These are phyloP conservation scores for Hoplodrina blanda DNA, from an alignment of 2,888 invertebrate species.

Conservation along the genomic window DNA sequence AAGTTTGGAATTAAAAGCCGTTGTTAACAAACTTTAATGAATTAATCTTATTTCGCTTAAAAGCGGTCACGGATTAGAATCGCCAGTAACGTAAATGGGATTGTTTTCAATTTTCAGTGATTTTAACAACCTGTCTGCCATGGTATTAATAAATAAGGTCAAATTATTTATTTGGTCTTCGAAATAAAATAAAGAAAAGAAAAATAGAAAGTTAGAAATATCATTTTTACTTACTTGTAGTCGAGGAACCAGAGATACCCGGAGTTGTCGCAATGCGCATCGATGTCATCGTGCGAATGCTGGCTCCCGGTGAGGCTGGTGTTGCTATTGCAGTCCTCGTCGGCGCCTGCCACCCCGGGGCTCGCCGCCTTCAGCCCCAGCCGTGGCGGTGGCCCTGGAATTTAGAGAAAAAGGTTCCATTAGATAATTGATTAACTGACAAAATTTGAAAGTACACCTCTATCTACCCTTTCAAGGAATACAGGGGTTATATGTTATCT, in stretches of 20 bases:
- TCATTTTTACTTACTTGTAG: slow-evolving; percentile 92
- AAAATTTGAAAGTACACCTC: too few species aligned
- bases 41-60: slow-evolving; percentile 22
- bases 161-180: slow-evolving; percentile 11
- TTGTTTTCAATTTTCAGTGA: slow-evolving; percentile 23
- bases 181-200: slow-evolving; percentile 16
- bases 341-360: slow-evolving; percentile 84
- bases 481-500: too few species aligned
- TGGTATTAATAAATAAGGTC: slow-evolving; percentile 21
- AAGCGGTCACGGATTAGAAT: slow-evolving; percentile 32
- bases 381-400: slow-evolving; percentile 90
- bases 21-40: slow-evolving; percentile 9
- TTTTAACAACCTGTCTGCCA: slow-evolving; percentile 15
- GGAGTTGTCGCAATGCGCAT: slow-evolving; percentile 93
- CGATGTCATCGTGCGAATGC: slow-evolving; percentile 88
- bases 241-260: slow-evolving; percentile 98
- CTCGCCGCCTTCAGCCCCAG: slow-evolving; percentile 90
- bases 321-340: slow-evolving; percentile 90
- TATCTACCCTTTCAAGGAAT: too few species aligned
- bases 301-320: slow-evolving; percentile 89
- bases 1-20: slow-evolving; percentile 6
- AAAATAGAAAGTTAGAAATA: not conserved
- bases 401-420: slow-evolving; percentile 15
- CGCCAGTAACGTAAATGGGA: slow-evolving; percentile 35
- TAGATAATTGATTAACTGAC: slow-evolving; percentile 3